Evolutionary conservation across 2,113 vertebrate genomes (phyloP).

Genomic region (Glaucidium brasilianum): DNA sequence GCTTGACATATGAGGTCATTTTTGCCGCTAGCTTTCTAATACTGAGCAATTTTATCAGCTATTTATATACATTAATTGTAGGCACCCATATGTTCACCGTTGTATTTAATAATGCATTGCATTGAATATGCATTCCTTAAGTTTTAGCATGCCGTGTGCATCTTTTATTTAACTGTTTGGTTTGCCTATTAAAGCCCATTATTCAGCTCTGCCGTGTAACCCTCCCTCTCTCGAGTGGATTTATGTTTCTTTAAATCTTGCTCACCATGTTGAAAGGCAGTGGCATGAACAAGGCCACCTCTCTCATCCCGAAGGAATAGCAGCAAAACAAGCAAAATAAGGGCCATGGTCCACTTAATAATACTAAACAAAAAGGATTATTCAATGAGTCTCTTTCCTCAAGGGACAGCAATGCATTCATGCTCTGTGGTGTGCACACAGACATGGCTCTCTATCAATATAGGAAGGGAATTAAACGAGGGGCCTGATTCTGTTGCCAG

Average conservation of each 20-base stretch:
- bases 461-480: background rate
- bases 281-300: constrained; percentile 72
- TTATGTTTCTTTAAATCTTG: constrained; percentile 74
- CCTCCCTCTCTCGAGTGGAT: constrained; percentile 37
- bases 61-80: constrained; percentile 87
- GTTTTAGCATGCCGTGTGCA: constrained; percentile 73
- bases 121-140: constrained; percentile 81
- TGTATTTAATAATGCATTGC: constrained; percentile 82
- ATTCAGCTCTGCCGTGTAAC: constrained; percentile 65
- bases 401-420: constrained; percentile 41
- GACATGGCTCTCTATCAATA: constrained; percentile 59
- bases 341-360: constrained; percentile 72
- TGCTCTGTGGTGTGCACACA: constrained; percentile 45
- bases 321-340: constrained; percentile 68
- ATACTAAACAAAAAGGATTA: constrained; percentile 74
- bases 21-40: constrained; percentile 84
- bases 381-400: constrained; percentile 68
- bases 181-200: constrained; percentile 76
- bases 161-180: constrained; percentile 79
- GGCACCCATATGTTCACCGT: constrained; percentile 80
- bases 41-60: constrained; percentile 83
- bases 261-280: constrained; percentile 55
- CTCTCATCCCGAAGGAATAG: constrained; percentile 39
- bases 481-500: background rate
- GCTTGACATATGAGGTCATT: constrained; percentile 86